Base-by-base conservation (phyloP, 2,113 vertebrate genomes). In the Centropus bengalensis region DNA sequence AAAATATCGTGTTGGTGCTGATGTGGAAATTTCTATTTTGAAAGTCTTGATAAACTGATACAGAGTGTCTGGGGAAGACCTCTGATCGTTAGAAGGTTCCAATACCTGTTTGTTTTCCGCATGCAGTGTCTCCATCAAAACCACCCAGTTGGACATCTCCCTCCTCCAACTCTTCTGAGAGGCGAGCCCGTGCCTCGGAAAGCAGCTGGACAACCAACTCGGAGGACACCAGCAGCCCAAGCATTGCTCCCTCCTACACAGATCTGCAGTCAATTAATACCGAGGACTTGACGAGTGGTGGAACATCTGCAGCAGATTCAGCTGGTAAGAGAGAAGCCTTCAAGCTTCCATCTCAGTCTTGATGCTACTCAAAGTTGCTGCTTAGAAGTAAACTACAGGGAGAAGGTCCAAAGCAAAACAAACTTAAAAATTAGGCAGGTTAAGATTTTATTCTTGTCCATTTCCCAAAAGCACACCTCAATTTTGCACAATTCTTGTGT, bases 131-230 rank as follows among this genome's bases (percentile, higher is more conserved):
- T 49, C 92, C 96, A 44, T 49, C 98, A 89, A 95, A 96, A 92
- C 91, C 93, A 90, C 91, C 88, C 68, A 97, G 89, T 79, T 98
- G 98, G 97, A 95, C 93, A 10, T 98, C 96, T 16, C 97, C 96
- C 47, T 97, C 97, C 66, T 97, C 97, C 7, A 90, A 64, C 89
- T 96, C 97, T 49, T 92, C 97, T 44, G 92, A 95, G 75, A 97
- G 92, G 77, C 96, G 89, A 91, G 91, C 96, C 28, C 91, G n/a
- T 55, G 84, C 96, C 38, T 98, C 98, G 0, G 98, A 98, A 81
- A 98, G 97, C 97, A 98, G 98, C 93, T 98, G 98, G 98, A 98
- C 98, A 67, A 97, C 97, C 12, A 98, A 96, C 73, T 98, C 97
- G 0, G 98, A 98, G 77, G 97, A 98, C 44, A 98, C 97, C 74